Percentiles rank a stretch among this genome's conserved stretches.
phyloP scores from a whole-genome alignment of 1,140 invertebrate genomes.

The Leptinotarsa undecemlineata region DNA sequence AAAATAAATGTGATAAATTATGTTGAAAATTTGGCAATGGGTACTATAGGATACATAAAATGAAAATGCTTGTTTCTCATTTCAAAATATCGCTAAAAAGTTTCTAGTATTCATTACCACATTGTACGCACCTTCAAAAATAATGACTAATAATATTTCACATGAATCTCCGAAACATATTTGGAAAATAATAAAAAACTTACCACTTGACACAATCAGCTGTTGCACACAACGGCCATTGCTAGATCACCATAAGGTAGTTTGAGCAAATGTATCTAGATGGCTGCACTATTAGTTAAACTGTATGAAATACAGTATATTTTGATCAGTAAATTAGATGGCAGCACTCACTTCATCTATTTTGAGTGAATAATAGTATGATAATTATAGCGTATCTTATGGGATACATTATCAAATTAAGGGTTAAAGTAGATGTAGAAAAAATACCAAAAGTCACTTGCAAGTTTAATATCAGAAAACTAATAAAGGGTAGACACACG shows the following conservation, averaged over 20 bases:
- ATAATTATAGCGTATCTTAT: constrained; percentile 9
- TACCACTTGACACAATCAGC: constrained; percentile 18
- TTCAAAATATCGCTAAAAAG: constrained; percentile 20
- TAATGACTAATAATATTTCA: constrained; percentile 17
- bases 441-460: too few species aligned
- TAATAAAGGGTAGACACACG: too few species aligned
- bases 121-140: constrained; percentile 17
- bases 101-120: constrained; percentile 12
- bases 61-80: constrained; percentile 13
- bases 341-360: not conserved
- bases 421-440: too few species aligned
- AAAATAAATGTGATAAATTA: not conserved
- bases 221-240: constrained; percentile 22
- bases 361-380: not conserved
- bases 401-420: not conserved
- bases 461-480: too few species aligned
- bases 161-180: constrained; percentile 20
- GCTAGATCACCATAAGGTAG: constrained; percentile 15
- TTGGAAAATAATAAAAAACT: constrained; percentile 19
- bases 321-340: constrained; percentile 9
- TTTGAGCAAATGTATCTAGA: constrained; percentile 6
- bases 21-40: not conserved
- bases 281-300: constrained; percentile 8
- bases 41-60: not conserved
- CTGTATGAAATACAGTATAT: constrained; percentile 6